Percentiles rank a stretch among this genome's conserved stretches.
These are phyloP conservation scores for Myiopsitta monachus DNA, from an alignment of 2,113 vertebrate genomes.

Conservation along the genomic window DNA sequence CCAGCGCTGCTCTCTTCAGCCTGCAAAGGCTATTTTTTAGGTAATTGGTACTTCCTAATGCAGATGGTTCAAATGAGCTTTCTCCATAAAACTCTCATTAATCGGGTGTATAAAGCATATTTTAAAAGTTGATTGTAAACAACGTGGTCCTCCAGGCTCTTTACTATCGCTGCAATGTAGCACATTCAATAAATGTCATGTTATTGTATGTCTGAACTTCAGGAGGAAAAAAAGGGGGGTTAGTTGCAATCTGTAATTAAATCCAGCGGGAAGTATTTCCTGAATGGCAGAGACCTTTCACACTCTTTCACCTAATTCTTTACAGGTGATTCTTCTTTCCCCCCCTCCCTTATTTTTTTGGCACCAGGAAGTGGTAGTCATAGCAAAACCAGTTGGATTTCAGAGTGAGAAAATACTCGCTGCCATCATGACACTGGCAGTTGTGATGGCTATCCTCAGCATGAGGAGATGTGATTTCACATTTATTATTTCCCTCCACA, in stretches of 20 bases:
- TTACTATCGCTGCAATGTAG: neutral
- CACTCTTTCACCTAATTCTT: conserved; percentile 82
- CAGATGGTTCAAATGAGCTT: neutral
- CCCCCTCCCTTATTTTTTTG: neutral
- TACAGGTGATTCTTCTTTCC: conserved; percentile 76
- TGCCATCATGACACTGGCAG: conserved; percentile 26
- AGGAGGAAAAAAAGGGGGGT: neutral
- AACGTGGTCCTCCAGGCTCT: neutral
- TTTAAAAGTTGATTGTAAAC: conserved; percentile 8
- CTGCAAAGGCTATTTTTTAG: neutral
- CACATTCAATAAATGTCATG: conserved; percentile 56
- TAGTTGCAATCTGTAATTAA: conserved; percentile 86
- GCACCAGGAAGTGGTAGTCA: conserved; percentile 36
- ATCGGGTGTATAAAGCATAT: neutral
- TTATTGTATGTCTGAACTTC: conserved; percentile 78
- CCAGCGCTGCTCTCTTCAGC: neutral
- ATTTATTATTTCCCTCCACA: neutral
- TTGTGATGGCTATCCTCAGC: neutral
- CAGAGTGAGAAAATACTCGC: conserved; percentile 33
- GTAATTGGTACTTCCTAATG: neutral
- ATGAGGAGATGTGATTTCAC: neutral
- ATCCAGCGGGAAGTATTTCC: conserved; percentile 83
- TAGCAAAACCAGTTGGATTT: conserved; percentile 57
- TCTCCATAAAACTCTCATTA: conserved; percentile 6
- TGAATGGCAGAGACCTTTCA: conserved; percentile 73